Evolutionary conservation across 1,140 invertebrate species (phyloP).

Genomic region (Copidosoma floridanum): DNA sequence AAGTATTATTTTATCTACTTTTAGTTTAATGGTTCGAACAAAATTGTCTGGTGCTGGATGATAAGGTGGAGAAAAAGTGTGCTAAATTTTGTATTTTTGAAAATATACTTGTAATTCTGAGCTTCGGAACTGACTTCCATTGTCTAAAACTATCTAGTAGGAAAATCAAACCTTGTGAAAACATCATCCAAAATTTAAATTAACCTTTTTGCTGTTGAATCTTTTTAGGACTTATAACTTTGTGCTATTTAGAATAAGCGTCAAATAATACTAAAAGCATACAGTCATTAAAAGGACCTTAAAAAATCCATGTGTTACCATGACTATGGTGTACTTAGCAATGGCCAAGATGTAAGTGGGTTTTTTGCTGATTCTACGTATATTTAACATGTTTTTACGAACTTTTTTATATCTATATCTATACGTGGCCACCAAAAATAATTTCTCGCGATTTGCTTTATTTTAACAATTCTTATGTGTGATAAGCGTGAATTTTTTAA

Average conservation of each 20-base stretch:
- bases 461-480: no score
- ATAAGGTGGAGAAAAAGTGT: constrained; percentile 37
- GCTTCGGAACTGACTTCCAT: constrained; percentile 30
- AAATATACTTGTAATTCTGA: constrained; percentile 34
- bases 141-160: constrained; percentile 10
- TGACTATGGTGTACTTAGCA: no score
- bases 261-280: constrained; percentile 21
- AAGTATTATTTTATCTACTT: constrained; percentile 11
- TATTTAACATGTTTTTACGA: no score
- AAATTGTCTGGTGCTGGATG: constrained; percentile 29
- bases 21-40: not conserved
- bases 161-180: constrained; percentile 27
- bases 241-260: constrained; percentile 20
- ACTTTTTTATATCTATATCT: no score
- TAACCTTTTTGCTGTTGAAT: constrained; percentile 15
- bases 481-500: no score
- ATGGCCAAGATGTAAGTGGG: no score
- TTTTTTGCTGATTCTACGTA: no score
- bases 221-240: not conserved
- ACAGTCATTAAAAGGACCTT: not conserved
- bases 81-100: constrained; percentile 33
- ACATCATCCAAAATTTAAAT: constrained; percentile 18
- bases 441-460: no score
- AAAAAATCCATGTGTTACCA: no score
- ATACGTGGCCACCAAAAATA: no score